Evolutionary conservation across 1,140 invertebrate species (phyloP).

Genomic region (Trichonephila clavata): DNA sequence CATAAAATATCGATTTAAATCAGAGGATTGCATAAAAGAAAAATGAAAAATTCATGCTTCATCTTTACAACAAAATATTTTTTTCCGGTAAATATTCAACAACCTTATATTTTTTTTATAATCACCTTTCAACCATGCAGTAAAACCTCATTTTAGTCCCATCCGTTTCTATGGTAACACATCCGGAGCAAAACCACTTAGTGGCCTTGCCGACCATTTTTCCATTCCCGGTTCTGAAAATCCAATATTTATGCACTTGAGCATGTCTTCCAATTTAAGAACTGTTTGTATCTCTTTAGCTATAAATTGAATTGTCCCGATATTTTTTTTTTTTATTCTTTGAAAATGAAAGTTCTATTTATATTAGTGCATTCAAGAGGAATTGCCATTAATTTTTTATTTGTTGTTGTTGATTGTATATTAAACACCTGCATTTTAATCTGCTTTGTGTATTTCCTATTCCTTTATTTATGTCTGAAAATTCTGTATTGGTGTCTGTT

Average conservation of each 20-base stretch:
- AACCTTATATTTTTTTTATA: neutral
- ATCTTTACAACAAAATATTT: no score
- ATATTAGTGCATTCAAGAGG: no score
- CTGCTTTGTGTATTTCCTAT: no score
- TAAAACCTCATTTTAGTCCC: neutral
- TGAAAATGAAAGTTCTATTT: no score
- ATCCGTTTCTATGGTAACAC: neutral
- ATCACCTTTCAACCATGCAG: neutral
- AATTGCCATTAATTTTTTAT: no score
- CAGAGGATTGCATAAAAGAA: no score
- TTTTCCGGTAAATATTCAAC: neutral
- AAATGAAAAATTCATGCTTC: no score
- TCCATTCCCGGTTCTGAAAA: neutral
- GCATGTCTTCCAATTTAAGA: neutral
- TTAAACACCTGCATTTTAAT: no score
- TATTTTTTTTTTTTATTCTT: neutral
- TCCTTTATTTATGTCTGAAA: no score
- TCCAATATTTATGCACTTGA: neutral
- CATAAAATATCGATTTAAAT: no score
- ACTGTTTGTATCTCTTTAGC: neutral
- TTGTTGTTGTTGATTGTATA: no score
- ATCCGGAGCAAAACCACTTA: neutral
- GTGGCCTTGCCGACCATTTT: neutral
- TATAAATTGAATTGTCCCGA: neutral
- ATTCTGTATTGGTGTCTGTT: no score